phyloP scores from a whole-genome alignment of 2,888 invertebrate species.

The Drosophila testacea region DNA sequence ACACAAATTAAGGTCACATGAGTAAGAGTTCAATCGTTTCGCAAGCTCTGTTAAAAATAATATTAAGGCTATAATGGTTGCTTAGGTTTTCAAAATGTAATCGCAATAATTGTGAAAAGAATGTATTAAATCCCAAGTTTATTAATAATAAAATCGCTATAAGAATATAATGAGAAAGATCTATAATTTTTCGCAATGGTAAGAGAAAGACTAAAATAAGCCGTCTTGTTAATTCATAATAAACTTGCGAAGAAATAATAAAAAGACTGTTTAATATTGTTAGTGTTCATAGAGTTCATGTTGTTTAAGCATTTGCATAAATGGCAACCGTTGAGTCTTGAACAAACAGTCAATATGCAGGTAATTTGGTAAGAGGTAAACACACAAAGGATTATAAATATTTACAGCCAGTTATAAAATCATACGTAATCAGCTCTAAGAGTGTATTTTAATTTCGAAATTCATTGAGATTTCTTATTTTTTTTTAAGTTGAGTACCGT shows the following conservation, averaged over 20 bases:
- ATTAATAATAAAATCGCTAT: no score
- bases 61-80: no score
- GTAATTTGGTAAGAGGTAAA: not conserved
- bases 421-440: slow-evolving; percentile 1
- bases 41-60: no score
- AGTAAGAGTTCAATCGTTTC: no score
- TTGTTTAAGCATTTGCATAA: not conserved
- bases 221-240: not conserved
- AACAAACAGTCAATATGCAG: not conserved
- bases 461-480: not conserved
- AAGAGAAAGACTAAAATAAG: not conserved
- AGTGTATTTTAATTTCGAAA: slow-evolving; percentile 2
- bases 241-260: not conserved
- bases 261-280: not conserved
- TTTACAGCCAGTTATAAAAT: slow-evolving; percentile 5
- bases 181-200: not conserved
- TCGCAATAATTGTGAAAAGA: not conserved
- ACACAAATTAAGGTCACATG: no score
- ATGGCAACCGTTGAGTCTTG: not conserved
- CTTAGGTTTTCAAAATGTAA: not conserved
- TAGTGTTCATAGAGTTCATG: not conserved
- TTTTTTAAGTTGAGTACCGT: not conserved
- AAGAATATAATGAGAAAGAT: no score
- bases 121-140: no score
- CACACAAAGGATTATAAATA: slow-evolving; percentile 1